These are phyloP conservation scores for Ianthella basta DNA, from an alignment of 37 sponge, comb jelly and placozoan genomes.

Conservation along the genomic window DNA sequence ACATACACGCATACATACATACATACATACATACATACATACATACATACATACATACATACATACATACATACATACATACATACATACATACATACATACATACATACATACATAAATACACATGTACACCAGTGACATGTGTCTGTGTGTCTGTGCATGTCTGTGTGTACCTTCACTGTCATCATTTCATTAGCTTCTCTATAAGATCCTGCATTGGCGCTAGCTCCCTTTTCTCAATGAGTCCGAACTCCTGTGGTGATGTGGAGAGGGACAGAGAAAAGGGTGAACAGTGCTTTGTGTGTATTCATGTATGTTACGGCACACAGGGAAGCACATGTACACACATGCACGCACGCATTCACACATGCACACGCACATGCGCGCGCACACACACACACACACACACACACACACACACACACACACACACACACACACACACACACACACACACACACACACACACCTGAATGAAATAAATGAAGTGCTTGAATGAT, in stretches of 20 bases:
- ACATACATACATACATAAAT: neutral
- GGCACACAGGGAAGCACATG: no score
- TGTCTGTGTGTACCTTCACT: neutral
- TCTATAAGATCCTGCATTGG: slow-evolving; percentile 97
- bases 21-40: neutral
- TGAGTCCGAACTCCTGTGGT: slow-evolving; percentile 85
- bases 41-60: slow-evolving; percentile 9
- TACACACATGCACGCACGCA: no score
- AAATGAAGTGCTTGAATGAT: slow-evolving; percentile 99
- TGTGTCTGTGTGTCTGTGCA: neutral
- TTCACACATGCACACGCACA: no score
- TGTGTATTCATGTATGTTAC: no score
- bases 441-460: neutral
- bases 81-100: neutral
- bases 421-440: slow-evolving; percentile 6
- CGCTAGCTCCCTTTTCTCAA: slow-evolving; percentile 95
- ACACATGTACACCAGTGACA: neutral
- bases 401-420: neutral
- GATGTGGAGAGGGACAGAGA: neutral
- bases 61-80: slow-evolving; percentile 9
- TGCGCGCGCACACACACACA: no score
- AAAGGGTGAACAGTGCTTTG: no score
- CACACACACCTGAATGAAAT: slow-evolving; percentile 74
- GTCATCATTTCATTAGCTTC: slow-evolving; percentile 54
- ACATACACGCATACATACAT: neutral